Conservation (phyloP, 1,140 invertebrate species). For the Sycophaga agraensis region DNA sequence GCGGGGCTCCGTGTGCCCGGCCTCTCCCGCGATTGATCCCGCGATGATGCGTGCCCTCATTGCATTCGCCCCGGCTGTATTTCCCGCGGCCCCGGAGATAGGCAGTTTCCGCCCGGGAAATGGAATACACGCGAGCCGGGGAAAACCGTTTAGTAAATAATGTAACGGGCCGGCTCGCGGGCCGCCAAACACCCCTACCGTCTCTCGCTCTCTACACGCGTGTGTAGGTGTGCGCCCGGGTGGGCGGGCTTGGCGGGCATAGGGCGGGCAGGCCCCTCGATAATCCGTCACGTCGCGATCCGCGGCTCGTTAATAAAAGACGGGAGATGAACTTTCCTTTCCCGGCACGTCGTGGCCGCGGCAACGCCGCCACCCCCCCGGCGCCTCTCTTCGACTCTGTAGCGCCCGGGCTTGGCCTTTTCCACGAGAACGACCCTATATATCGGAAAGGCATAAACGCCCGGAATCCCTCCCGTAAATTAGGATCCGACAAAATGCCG, state of each 20-base stretch:
- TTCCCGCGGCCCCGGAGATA: no score
- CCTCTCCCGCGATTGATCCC: conserved; percentile 2
- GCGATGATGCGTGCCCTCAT: conserved; percentile 22
- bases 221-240: no score
- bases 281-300: no score
- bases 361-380: conserved; percentile 34
- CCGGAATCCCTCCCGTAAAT: conserved; percentile 57
- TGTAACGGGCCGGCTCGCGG: no score
- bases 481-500: conserved; percentile 56
- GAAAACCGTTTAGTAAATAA: no score
- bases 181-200: no score
- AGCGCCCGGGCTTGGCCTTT: conserved; percentile 32
- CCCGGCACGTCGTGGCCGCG: conserved; percentile 38
- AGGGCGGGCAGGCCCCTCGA: no score
- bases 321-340: conserved; percentile 46
- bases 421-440: conserved; percentile 52
- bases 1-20: no score
- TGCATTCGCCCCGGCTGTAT: conserved; percentile 7
- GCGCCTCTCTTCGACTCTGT: conserved; percentile 39
- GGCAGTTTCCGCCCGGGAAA: no score
- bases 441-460: conserved; percentile 59
- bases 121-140: no score
- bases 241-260: no score
- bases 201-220: no score
- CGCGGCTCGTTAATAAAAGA: conserved; percentile 44